These are phyloP conservation scores for Tachypleus tridentatus DNA, from an alignment of 1,140 invertebrate species.

Conservation along the genomic window DNA sequence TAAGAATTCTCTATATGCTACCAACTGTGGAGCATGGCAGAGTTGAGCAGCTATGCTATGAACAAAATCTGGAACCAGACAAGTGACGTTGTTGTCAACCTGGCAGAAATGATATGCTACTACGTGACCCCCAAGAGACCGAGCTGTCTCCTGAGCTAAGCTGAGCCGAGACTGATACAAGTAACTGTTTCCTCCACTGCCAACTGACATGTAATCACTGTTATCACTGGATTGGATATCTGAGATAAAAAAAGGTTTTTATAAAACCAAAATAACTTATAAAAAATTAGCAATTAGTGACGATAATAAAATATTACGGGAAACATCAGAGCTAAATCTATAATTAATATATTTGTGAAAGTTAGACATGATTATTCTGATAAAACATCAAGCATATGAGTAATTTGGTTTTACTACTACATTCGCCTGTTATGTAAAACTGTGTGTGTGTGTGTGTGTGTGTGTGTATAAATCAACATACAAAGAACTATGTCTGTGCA, in stretches of 20 bases:
- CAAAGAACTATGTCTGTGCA: no score
- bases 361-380: no score
- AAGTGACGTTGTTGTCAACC: slow-evolving; percentile 85
- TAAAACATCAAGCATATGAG: no score
- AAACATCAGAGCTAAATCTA: no score
- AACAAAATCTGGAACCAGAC: slow-evolving; percentile 84
- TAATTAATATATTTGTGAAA: no score
- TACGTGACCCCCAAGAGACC: slow-evolving; percentile 61
- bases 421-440: no score
- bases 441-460: no score
- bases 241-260: slow-evolving; percentile 14
- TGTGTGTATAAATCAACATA: no score
- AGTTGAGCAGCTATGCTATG: slow-evolving; percentile 85
- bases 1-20: slow-evolving; percentile 71
- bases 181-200: slow-evolving; percentile 26
- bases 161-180: slow-evolving; percentile 32
- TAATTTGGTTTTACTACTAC: no score
- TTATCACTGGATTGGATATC: slow-evolving; percentile 27
- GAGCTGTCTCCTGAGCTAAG: slow-evolving; percentile 36
- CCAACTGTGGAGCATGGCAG: slow-evolving; percentile 72
- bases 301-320: no score
- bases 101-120: slow-evolving; percentile 90
- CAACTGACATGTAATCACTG: slow-evolving; percentile 23
- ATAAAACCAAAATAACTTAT: no score
- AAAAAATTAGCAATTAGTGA: no score